Evolutionary conservation across 2,888 invertebrate genomes (phyloP).

Genomic region (Pollenia griseotomentosa): DNA sequence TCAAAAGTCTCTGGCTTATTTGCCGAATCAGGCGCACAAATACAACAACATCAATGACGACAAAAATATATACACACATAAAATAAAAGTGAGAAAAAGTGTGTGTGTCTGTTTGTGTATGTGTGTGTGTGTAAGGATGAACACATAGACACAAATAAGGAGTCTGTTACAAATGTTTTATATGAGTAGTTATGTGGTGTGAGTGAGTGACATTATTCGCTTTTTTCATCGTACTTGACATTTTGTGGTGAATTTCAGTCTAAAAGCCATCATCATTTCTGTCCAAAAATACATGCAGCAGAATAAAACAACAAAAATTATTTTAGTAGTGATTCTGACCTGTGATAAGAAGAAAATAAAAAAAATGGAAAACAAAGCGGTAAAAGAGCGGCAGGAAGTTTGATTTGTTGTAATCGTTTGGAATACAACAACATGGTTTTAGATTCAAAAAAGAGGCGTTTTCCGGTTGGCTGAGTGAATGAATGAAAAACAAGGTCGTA

Average conservation of each 20-base stretch:
- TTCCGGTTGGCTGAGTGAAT: slow-evolving; percentile 81
- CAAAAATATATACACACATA: slow-evolving; percentile 37
- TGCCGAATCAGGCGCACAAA: slow-evolving; percentile 68
- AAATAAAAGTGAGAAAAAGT: background rate
- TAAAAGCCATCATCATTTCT: slow-evolving; percentile 81
- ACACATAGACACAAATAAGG: slow-evolving; percentile 9
- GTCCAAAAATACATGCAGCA: slow-evolving; percentile 40
- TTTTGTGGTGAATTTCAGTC: slow-evolving; percentile 84
- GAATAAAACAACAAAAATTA: slow-evolving; percentile 21
- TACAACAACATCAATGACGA: slow-evolving; percentile 44
- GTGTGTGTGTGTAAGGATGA: background rate
- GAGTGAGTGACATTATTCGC: slow-evolving; percentile 76
- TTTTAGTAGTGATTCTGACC: slow-evolving; percentile 36
- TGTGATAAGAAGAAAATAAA: slow-evolving; percentile 8
- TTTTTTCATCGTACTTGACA: slow-evolving; percentile 83
- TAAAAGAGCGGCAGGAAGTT: slow-evolving; percentile 61
- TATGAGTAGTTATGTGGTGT: background rate
- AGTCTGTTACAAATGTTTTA: background rate
- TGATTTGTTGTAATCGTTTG: slow-evolving; percentile 73
- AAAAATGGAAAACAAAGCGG: slow-evolving; percentile 14
- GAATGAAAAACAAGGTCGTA: slow-evolving; percentile 59
- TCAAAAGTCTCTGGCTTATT: slow-evolving; percentile 69
- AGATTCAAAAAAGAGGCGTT: slow-evolving; percentile 80
- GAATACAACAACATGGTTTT: slow-evolving; percentile 76
- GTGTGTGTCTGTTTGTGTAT: background rate